Conservation (phyloP, 2,888 invertebrate species). For the Eristalis arbustorum region DNA sequence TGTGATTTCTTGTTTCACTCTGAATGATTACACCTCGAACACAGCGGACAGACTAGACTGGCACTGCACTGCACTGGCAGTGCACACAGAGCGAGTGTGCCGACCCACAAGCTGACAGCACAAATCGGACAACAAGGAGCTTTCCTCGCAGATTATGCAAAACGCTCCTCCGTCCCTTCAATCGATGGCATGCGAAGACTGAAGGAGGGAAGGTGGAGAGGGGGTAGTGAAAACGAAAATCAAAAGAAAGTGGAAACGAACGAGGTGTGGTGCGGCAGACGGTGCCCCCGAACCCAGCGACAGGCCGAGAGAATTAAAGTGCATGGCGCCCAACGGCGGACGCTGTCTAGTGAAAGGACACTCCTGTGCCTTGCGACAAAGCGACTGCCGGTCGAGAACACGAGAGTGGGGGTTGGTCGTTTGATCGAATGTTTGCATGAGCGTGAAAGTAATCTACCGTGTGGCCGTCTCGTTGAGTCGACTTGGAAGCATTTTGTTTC, state of each 20-base stretch:
- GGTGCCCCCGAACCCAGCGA: conserved; percentile 27
- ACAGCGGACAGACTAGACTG: not conserved
- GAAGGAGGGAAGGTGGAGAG: not conserved
- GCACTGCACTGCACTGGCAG: not conserved
- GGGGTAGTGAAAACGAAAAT: conserved; percentile 23
- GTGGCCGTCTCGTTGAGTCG: conserved; percentile 51
- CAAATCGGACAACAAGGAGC: conserved; percentile 17
- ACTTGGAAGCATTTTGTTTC: conserved; percentile 54
- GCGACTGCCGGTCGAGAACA: too few relatives aligned
- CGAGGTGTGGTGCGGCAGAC: conserved; percentile 10
- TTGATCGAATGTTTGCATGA: conserved; percentile 65
- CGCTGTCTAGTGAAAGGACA: conserved; percentile 13
- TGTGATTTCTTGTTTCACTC: conserved; percentile 51
- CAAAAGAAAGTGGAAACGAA: conserved; percentile 32
- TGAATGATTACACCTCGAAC: conserved; percentile 51
- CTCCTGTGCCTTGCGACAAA: conserved; percentile 4
- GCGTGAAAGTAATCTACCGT: conserved; percentile 65
- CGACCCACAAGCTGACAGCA: conserved; percentile 20
- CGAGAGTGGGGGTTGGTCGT: conserved; percentile 33
- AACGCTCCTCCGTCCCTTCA: conserved; percentile 10
- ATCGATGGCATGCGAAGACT: not conserved
- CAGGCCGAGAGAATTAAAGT: not conserved
- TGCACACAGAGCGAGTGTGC: not conserved
- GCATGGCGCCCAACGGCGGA: conserved; percentile 42
- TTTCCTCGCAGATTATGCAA: conserved; percentile 58